Conservation (phyloP, 2,888 invertebrate species). For the Thecocarcelia acutangulata region DNA sequence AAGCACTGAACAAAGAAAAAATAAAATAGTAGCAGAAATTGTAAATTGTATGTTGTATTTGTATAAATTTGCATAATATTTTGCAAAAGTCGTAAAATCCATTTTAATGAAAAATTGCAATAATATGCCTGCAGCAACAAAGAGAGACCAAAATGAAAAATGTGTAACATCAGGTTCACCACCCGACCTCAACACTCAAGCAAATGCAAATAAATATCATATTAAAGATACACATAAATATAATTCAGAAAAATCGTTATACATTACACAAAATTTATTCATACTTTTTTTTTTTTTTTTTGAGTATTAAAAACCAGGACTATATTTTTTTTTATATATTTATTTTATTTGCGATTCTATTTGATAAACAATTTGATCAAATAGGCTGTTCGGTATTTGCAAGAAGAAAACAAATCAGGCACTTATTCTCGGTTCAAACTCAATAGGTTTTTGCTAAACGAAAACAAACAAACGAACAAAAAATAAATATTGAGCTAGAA, state of each 20-base stretch:
- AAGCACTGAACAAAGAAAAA: not conserved
- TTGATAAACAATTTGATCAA: constrained; percentile 4
- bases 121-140: constrained; percentile 47
- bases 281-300: constrained; percentile 46
- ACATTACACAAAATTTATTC: constrained; percentile 56
- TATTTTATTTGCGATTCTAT: not conserved
- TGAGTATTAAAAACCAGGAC: constrained; percentile 45
- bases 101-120: constrained; percentile 67
- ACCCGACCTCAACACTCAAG: not conserved
- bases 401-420: not conserved
- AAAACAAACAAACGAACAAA: too few relatives aligned
- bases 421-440: not conserved
- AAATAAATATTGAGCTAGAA: too few relatives aligned
- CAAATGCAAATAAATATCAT: constrained; percentile 38
- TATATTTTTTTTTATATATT: constrained; percentile 16
- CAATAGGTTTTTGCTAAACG: too few relatives aligned
- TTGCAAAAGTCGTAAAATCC: constrained; percentile 63
- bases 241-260: not conserved
- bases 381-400: constrained; percentile 29
- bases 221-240: constrained; percentile 4
- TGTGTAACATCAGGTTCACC: constrained; percentile 55
- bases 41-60: constrained; percentile 25
- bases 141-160: constrained; percentile 8
- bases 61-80: constrained; percentile 63
- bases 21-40: constrained; percentile 1